phyloP scores from a whole-genome alignment of 2,888 invertebrate species.

The Agrotis ipsilon region DNA sequence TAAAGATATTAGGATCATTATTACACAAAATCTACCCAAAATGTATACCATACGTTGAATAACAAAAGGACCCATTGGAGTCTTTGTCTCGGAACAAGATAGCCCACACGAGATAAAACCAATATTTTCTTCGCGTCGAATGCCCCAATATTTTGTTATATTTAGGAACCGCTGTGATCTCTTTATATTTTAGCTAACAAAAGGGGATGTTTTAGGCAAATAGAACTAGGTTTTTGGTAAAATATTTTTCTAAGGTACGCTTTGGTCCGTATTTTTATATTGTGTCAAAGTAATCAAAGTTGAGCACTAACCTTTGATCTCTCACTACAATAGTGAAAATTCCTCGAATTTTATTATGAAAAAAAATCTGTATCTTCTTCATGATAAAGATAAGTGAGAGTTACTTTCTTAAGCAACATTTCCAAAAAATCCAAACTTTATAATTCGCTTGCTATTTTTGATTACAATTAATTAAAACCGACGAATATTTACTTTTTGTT shows the following conservation, averaged over 20 bases:
- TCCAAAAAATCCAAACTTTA: no score
- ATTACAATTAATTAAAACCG: no score
- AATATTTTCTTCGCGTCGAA: conserved; percentile 57
- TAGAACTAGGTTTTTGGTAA: conserved; percentile 2
- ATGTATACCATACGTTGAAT: conserved; percentile 10
- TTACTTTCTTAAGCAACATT: no score
- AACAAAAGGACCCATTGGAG: conserved; percentile 37
- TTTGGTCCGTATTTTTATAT: no score
- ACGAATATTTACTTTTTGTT: no score
- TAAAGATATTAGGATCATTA: conserved; percentile 9
- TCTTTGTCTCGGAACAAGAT: conserved; percentile 45
- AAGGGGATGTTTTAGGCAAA: conserved; percentile 24
- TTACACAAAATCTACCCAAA: conserved; percentile 25
- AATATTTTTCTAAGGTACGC: background rate
- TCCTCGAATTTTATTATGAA: no score
- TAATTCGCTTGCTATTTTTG: no score
- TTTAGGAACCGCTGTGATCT: conserved; percentile 58
- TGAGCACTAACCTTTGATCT: no score
- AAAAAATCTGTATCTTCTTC: no score
- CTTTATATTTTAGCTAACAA: conserved; percentile 54
- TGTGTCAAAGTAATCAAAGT: no score
- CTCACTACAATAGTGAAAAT: no score
- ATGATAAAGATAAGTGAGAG: no score
- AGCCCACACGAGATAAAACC: conserved; percentile 51
- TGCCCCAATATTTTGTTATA: conserved; percentile 61